Conservation (phyloP, 2,797 vertebrate species). For the Arremon aurantiirostris region DNA sequence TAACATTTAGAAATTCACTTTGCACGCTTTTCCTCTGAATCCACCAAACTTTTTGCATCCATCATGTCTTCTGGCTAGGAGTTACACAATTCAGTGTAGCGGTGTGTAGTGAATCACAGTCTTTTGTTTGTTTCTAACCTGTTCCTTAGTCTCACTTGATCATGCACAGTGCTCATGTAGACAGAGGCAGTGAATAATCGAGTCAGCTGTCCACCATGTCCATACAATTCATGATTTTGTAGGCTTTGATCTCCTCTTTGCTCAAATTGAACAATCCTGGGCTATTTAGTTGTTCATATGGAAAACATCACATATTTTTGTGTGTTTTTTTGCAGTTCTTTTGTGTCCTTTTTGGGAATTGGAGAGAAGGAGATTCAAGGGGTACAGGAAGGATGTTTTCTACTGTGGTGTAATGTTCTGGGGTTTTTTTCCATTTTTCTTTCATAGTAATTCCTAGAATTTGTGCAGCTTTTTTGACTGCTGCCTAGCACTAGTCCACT, state of each 20-base stretch:
- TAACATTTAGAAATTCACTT: neutral
- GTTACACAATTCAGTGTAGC: neutral
- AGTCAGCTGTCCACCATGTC: neutral
- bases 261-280: neutral
- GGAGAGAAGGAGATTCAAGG: neutral
- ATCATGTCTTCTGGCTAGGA: neutral
- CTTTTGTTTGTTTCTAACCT: neutral
- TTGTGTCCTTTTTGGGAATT: neutral
- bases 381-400: neutral
- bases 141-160: neutral
- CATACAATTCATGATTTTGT: neutral
- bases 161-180: neutral
- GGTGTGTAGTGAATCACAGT: neutral
- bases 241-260: neutral
- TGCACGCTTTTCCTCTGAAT: neutral
- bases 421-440: neutral
- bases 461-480: neutral
- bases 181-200: neutral
- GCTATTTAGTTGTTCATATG: neutral
- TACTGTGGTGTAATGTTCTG: neutral
- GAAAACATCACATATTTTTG: neutral
- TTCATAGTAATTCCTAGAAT: neutral
- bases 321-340: neutral
- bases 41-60: neutral
- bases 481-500: neutral